Base-by-base conservation (phyloP, 2,888 invertebrate species). In the Euzetes globulus region DNA sequence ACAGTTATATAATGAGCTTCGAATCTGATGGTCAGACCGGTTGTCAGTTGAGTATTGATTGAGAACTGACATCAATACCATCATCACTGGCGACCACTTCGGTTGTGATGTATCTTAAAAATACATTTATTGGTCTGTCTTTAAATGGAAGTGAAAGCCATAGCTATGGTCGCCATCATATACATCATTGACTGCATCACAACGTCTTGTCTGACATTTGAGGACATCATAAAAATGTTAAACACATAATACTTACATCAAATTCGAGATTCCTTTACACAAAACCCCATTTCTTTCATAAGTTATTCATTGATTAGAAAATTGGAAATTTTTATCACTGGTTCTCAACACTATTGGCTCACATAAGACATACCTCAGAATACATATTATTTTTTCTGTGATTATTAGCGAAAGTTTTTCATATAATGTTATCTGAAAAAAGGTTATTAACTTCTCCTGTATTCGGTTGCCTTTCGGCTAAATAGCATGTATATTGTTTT, bases 401-500 rank as follows among this genome's bases (percentile, higher is more conserved):
- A 41, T 41, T 41, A 41, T 41, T 41, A 55, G 19, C 6, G 55
- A 55, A 55, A 13, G 55, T 22, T 25, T 22, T 55, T n/a, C 5
- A 19, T 55, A 22, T 55, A 68, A 41, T 15, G n/a, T 68, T 68
- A 41, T 19, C 22, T 19, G n/a, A 37, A 41, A 41, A 68, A 68
- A 68, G 68, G 68, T 68, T 68, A 68, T 37, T 68, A 68, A 68
- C 68, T 22, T 68, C 37, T 41, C n/a, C 4, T 22, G 6, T 41
- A 19, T 68, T 68, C 37, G 41, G 37, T 37, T 68, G 41, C 41
- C 68, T 41, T 68, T 19, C n/a, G 68, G 68, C 68, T 22, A 68
- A 68, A 68, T 68, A n/a, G 41, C 41, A 68, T 68, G 41, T 68
- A 68, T 68, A 68, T 68, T 68, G 68, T 68, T 41, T 68, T 19